Percentiles rank a stretch among this genome's conserved stretches.
phyloP scores from a whole-genome alignment of 2,113 vertebrate genomes.

The Columbina picui region DNA sequence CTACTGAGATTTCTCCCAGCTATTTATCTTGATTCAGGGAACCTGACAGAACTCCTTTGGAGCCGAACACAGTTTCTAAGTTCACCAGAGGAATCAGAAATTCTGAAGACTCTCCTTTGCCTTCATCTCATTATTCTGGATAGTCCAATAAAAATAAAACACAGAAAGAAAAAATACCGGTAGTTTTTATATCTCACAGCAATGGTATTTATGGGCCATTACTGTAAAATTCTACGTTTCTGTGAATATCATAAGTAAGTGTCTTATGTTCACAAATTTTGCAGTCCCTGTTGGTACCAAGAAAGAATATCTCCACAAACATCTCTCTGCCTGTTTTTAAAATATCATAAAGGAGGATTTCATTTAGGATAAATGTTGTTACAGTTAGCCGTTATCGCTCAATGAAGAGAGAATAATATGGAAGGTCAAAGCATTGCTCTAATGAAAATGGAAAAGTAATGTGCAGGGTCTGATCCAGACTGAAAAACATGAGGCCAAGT shows the following conservation, averaged over 20 bases:
- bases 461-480: not conserved
- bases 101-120: not conserved
- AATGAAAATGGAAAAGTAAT: not conserved
- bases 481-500: too few species aligned
- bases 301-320: not conserved
- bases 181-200: not conserved
- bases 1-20: not conserved
- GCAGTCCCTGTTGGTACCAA: not conserved
- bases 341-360: not conserved
- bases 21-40: not conserved
- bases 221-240: not conserved
- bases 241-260: not conserved
- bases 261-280: not conserved
- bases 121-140: not conserved
- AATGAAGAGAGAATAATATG: not conserved
- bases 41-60: not conserved
- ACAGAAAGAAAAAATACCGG: not conserved
- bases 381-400: not conserved
- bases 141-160: not conserved
- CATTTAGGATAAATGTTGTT: not conserved
- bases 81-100: not conserved
- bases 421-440: not conserved
- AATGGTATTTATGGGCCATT: not conserved
- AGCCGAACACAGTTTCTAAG: not conserved
- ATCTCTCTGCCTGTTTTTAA: not conserved